Conservation (phyloP, 2,113 vertebrate genomes). For the Vulpes ferrilata region DNA sequence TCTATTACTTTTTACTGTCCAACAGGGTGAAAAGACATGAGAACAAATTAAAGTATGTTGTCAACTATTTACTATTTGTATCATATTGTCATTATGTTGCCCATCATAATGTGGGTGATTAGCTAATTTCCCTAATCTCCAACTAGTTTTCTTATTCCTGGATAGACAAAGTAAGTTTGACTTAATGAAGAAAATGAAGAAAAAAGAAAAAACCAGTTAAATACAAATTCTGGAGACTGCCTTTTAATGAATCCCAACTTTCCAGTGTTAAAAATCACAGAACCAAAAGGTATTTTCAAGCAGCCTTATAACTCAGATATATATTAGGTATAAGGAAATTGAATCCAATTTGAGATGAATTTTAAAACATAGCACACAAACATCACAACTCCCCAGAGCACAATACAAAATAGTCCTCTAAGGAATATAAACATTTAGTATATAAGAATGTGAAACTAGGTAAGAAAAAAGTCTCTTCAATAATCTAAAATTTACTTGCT, state of each 20-base stretch:
- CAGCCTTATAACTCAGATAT: conserved; percentile 28
- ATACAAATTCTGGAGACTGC: conserved; percentile 37
- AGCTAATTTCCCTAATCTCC: not conserved
- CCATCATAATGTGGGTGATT: not conserved
- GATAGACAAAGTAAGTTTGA: not conserved
- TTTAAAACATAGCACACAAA: conserved; percentile 63
- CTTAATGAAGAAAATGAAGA: not conserved
- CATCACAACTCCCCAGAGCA: not conserved
- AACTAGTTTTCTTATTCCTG: conserved; percentile 44
- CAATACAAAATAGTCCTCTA: conserved; percentile 72
- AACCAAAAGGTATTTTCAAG: conserved; percentile 61
- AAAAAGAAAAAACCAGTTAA: conserved; percentile 22
- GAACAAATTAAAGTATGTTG: not conserved
- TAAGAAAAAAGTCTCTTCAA: conserved; percentile 48
- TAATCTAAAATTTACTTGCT: conserved; percentile 74
- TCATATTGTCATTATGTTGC: not conserved
- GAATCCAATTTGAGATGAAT: conserved; percentile 59
- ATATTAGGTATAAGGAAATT: conserved; percentile 58
- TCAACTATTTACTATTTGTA: not conserved
- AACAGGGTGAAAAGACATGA: not conserved
- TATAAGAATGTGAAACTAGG: conserved; percentile 58
- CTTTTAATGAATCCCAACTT: conserved; percentile 74
- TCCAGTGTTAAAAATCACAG: conserved; percentile 53
- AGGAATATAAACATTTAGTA: conserved; percentile 70
- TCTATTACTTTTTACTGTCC: conserved; percentile 22